Conservation (phyloP, 1,140 invertebrate species). For the Atopsyche davidsoni region DNA sequence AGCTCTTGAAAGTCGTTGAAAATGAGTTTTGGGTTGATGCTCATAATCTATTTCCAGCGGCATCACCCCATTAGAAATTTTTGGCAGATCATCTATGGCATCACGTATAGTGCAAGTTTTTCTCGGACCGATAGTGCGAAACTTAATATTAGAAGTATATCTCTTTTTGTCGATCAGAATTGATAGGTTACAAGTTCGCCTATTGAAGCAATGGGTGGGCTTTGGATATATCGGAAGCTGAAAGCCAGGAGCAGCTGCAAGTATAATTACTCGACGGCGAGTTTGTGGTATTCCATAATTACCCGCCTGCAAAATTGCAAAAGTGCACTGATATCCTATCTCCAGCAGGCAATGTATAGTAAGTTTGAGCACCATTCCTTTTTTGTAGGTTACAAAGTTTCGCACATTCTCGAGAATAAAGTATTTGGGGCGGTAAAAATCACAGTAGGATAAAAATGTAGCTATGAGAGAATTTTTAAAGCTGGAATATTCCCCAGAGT, state of each 20-base stretch:
- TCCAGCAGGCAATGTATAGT: constrained; percentile 61
- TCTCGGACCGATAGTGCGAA: constrained; percentile 20
- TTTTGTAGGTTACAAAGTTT: constrained; percentile 67
- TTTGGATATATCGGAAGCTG: constrained; percentile 67
- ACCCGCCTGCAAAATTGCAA: constrained; percentile 72
- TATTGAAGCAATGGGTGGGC: constrained; percentile 64
- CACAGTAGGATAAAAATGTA: constrained; percentile 68
- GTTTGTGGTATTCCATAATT: constrained; percentile 74
- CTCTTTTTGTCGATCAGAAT: constrained; percentile 56
- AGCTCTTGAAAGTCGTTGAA: constrained; percentile 58
- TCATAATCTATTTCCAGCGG: constrained; percentile 57
- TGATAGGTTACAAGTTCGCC: constrained; percentile 53
- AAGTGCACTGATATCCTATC: constrained; percentile 77
- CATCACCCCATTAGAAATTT: constrained; percentile 60
- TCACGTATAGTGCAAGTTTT: constrained; percentile 56
- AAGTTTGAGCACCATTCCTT: constrained; percentile 67
- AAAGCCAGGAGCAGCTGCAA: constrained; percentile 71
- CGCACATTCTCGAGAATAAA: constrained; percentile 76
- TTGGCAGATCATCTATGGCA: constrained; percentile 68
- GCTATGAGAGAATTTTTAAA: constrained; percentile 76
- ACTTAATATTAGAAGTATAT: constrained; percentile 52
- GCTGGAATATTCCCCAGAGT: constrained; percentile 64
- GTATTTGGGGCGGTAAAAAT: constrained; percentile 70
- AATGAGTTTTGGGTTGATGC: constrained; percentile 57
- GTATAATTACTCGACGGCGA: constrained; percentile 59